Conservation (phyloP, 2,113 vertebrate genomes). For the Hypanus sabinus region DNA sequence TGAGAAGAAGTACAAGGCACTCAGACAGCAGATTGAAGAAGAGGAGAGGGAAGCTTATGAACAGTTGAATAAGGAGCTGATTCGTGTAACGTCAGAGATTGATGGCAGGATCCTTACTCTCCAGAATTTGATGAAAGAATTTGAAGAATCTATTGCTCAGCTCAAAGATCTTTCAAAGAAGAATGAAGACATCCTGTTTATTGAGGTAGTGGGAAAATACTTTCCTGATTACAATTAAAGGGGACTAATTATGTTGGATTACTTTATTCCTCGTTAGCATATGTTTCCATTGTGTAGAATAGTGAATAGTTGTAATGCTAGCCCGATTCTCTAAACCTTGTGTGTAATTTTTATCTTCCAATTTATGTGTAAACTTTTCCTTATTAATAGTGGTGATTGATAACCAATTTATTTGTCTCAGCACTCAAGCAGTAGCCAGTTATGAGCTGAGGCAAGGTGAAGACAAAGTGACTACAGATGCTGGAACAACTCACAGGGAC, state of each 20-base stretch:
- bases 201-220: neutral
- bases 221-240: neutral
- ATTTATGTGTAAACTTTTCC: neutral
- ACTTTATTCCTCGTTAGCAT: neutral
- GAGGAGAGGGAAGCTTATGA: constrained; percentile 15
- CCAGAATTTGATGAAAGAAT: neutral
- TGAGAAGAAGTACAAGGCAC: neutral
- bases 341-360: neutral
- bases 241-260: neutral
- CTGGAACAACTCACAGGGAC: too few relatives aligned
- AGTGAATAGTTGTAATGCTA: neutral
- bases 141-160: neutral
- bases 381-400: neutral
- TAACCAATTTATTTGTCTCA: neutral
- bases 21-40: constrained; percentile 12
- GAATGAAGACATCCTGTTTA: constrained; percentile 2
- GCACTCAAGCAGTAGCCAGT: too few relatives aligned
- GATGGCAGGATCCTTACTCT: neutral
- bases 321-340: neutral
- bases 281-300: neutral
- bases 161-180: constrained; percentile 8
- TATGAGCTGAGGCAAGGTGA: too few relatives aligned
- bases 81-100: neutral
- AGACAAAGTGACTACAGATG: too few relatives aligned
- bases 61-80: neutral